Percentiles rank a stretch among this genome's conserved stretches.
Evolutionary conservation across 2,113 vertebrate genomes (phyloP).

Genomic region (Limanda limanda): DNA sequence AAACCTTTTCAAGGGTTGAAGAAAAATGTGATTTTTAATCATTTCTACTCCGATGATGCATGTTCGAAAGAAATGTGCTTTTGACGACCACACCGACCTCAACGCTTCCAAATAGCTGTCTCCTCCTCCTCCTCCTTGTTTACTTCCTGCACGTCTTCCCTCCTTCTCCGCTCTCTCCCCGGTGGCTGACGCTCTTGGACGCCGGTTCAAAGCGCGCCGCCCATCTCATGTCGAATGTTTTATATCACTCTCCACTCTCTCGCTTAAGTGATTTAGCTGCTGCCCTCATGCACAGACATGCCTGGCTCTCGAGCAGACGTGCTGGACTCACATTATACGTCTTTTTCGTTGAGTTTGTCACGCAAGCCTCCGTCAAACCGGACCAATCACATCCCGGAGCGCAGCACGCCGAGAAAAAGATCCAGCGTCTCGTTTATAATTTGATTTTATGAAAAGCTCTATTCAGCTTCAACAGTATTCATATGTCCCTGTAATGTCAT

Average conservation of each 20-base stretch:
- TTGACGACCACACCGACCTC: neutral
- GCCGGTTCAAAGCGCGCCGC: constrained; percentile 60
- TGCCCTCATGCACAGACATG: constrained; percentile 52
- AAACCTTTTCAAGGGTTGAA: neutral
- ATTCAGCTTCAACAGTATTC: neutral
- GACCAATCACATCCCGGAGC: constrained; percentile 4
- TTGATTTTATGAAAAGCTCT: neutral
- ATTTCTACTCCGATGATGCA: neutral
- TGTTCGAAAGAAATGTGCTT: neutral
- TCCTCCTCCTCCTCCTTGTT: constrained; percentile 9
- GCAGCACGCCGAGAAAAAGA: neutral
- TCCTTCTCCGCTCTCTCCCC: constrained; percentile 9
- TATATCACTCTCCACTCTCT: constrained; percentile 73
- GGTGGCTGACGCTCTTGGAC: constrained; percentile 57
- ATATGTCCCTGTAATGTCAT: neutral
- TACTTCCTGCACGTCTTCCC: neutral
- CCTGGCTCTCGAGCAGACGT: constrained; percentile 42
- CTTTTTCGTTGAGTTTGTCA: constrained; percentile 48
- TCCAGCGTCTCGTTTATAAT: constrained; percentile 12
- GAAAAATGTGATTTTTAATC: neutral
- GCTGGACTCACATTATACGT: constrained; percentile 34
- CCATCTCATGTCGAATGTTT: constrained; percentile 70
- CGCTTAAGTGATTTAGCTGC: constrained; percentile 73
- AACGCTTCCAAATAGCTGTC: constrained; percentile 2
- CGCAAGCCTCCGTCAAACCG: constrained; percentile 24